These are phyloP conservation scores for Epinephelus fuscoguttatus DNA, from an alignment of 2,113 vertebrate genomes.

Conservation along the genomic window DNA sequence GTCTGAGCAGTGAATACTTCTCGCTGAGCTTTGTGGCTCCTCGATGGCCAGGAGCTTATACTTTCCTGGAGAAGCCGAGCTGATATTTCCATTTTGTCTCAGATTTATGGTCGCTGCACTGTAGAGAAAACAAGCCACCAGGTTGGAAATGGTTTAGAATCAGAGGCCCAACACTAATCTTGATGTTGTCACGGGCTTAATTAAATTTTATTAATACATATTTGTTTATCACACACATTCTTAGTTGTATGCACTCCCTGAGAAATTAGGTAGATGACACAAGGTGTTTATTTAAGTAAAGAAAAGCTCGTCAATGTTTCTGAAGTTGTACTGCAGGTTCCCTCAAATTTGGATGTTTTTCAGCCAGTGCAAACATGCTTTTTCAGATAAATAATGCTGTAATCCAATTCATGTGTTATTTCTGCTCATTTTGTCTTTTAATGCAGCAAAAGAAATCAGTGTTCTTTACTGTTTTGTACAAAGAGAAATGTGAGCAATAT, in stretches of 20 bases:
- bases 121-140: slow-evolving; percentile 34
- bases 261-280: slow-evolving; percentile 4
- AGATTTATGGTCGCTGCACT: slow-evolving; percentile 27
- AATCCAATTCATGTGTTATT: background rate
- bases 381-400: background rate
- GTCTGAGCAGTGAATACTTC: slow-evolving; percentile 51
- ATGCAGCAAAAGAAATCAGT: background rate
- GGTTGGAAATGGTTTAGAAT: slow-evolving; percentile 31
- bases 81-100: slow-evolving; percentile 64
- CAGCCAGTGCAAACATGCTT: background rate
- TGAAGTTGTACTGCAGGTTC: background rate
- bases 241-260: background rate
- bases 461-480: background rate
- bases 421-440: background rate
- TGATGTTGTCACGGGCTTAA: slow-evolving; percentile 42
- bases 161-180: slow-evolving; percentile 45
- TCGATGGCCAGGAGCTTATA: slow-evolving; percentile 58
- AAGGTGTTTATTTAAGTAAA: slow-evolving; percentile 27
- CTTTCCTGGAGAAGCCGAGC: slow-evolving; percentile 42
- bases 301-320: slow-evolving; percentile 23
- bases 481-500: too few relatives aligned
- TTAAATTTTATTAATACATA: slow-evolving; percentile 30
- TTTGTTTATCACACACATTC: slow-evolving; percentile 39
- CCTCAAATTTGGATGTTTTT: background rate
- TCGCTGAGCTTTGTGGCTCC: slow-evolving; percentile 46